These are phyloP conservation scores for Calonectris borealis DNA, from an alignment of 2,113 vertebrate genomes.

Conservation along the genomic window DNA sequence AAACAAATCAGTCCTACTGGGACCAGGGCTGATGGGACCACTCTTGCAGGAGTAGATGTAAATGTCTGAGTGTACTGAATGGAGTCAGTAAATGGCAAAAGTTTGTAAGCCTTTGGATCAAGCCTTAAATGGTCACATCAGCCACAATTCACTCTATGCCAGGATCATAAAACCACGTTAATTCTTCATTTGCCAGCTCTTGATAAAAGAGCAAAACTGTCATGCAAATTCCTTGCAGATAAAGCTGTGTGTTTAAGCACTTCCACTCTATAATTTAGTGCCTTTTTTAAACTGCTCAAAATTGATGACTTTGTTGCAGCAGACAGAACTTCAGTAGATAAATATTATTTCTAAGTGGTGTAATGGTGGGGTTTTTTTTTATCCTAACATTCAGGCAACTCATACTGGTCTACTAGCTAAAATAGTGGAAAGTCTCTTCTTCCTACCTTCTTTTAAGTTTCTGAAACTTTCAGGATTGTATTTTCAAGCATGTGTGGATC, in stretches of 20 bases:
- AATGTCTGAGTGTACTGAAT: not conserved
- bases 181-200: not conserved
- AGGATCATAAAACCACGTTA: not conserved
- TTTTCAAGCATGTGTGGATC: not conserved
- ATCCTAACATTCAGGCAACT: not conserved
- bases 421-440: not conserved
- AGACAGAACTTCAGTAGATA: not conserved
- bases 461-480: not conserved
- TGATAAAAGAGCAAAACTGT: not conserved
- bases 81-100: not conserved
- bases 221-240: not conserved
- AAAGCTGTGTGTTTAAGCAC: not conserved
- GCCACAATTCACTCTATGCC: not conserved
- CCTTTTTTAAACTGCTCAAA: not conserved
- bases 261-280: not conserved
- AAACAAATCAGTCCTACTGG: not conserved
- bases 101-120: not conserved
- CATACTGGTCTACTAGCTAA: not conserved
- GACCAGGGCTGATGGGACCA: not conserved
- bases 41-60: not conserved
- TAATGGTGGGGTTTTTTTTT: constrained; percentile 10
- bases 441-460: not conserved
- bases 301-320: not conserved
- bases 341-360: constrained; percentile 47
- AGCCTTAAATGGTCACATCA: constrained; percentile 8